These are phyloP conservation scores for Cynocephalus volans DNA, from an alignment of 2,113 vertebrate species.

Conservation along the genomic window DNA sequence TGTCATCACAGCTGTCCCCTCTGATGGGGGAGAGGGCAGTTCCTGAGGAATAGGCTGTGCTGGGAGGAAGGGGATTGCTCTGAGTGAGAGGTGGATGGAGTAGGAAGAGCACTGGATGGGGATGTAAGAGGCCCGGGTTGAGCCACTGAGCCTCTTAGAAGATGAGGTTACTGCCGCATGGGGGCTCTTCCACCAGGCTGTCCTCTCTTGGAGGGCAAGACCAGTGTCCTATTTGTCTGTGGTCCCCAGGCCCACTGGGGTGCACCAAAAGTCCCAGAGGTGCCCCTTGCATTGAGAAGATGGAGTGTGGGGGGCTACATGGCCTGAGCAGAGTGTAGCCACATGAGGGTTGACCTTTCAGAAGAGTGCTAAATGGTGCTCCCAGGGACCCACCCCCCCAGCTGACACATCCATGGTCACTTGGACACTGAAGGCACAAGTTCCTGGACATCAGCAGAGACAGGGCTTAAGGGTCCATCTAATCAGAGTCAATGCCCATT, in stretches of 20 bases:
- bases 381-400: not conserved
- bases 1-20: not conserved
- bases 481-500: not conserved
- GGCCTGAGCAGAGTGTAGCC: not conserved
- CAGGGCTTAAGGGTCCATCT: not conserved
- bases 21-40: not conserved
- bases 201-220: not conserved
- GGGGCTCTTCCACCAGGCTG: not conserved
- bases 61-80: not conserved
- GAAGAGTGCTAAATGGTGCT: not conserved
- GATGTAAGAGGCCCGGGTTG: not conserved
- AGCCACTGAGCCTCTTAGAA: not conserved
- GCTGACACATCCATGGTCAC: not conserved
- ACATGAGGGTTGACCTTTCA: fast-evolving
- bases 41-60: too few species aligned
- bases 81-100: not conserved
- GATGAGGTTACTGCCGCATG: fast-evolving
- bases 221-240: not conserved
- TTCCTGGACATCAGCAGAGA: not conserved
- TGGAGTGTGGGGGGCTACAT: fast-evolving
- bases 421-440: not conserved
- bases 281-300: not conserved
- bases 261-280: fast-evolving
- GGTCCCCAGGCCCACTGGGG: not conserved
- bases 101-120: not conserved